A percentile compares a stretch with the other conserved stretches of the same genome.
phyloP scores from a whole-genome alignment of 1,140 invertebrate genomes.

The Phymorhynchus buccinoides region DNA sequence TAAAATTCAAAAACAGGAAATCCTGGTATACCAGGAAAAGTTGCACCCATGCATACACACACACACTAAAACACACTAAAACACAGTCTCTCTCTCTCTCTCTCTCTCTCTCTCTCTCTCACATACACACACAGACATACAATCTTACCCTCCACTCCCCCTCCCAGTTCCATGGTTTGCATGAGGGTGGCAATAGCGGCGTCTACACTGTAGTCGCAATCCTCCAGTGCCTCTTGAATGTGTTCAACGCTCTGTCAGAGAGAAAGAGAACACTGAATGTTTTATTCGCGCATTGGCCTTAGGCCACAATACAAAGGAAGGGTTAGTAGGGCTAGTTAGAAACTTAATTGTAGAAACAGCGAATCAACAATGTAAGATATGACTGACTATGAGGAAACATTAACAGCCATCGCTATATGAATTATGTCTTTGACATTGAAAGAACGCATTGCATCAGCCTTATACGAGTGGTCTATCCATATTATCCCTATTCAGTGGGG shows the following conservation, averaged over 20 bases:
- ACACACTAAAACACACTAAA: not conserved
- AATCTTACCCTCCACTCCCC: not conserved
- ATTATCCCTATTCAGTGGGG: too few relatives aligned
- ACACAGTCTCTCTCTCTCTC: not conserved
- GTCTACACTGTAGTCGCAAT: constrained; percentile 67
- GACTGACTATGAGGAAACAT: too few relatives aligned
- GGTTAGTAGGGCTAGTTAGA: too few relatives aligned
- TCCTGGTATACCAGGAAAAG: too few relatives aligned
- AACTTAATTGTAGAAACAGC: too few relatives aligned
- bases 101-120: not conserved
- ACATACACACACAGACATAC: not conserved
- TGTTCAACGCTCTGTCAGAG: constrained; percentile 57
- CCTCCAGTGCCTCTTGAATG: constrained; percentile 56
- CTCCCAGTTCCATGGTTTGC: constrained; percentile 56
- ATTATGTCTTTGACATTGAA: too few relatives aligned
- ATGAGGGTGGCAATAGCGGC: constrained; percentile 60
- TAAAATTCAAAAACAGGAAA: too few relatives aligned
- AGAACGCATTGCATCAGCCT: too few relatives aligned
- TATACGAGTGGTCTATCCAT: too few relatives aligned
- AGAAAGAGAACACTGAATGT: constrained; percentile 11
- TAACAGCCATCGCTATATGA: too few relatives aligned
- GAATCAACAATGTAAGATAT: not conserved
- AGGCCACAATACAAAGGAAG: too few relatives aligned
- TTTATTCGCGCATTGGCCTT: too few relatives aligned
- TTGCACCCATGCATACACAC: not conserved